Base-by-base conservation (phyloP, 2,888 invertebrate species). In the Elegia similella region DNA sequence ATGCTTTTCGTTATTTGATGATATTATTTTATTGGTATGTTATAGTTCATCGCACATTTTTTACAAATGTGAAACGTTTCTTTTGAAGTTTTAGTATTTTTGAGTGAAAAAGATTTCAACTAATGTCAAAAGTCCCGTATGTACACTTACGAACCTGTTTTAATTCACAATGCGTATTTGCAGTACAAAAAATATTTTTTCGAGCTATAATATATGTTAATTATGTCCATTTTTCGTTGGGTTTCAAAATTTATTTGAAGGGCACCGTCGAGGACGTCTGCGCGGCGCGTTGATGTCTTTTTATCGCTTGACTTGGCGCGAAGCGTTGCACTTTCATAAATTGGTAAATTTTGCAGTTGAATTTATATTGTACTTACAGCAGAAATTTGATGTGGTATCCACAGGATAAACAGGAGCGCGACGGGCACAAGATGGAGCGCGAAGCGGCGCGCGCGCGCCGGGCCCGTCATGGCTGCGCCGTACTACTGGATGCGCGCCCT, bases 401-500 rank as follows among this genome's bases (percentile, higher is more conserved):
- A 75, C 66, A 75, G 69, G 64, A 85, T 77, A 60, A 87, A 69
- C 59, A 88, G 80, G 70, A 87, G 70, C 71, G 75, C 73, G 73
- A 80, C 77, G 75, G 81, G 78, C 79, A 78, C 79, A 70, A 86
- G 78, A 72, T 77, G 78, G 66, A 79, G 78, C 84, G 82, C 82
- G 66, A 77, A 64, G 67, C 78, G 78, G 77, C 86, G 87, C 84
- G 83, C 82, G 82, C 88, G 88, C 88, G 86, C 88, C 88, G 85
- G 89, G 82, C 89, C 88, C 83, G 90, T 85, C 89, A 90, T 90
- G 89, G 87, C 88, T 88, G 86, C 84, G 86, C 85, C 84, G 81
- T 87, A 82, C 85, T 87, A 88, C 87, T 88, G 87, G 85, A 72
- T 75, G 84, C 82, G 81, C 84, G 85, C 84, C 82, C 81, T 78